Base-by-base conservation (phyloP, 2,113 vertebrate genomes). In the Cheirogaleus medius region DNA sequence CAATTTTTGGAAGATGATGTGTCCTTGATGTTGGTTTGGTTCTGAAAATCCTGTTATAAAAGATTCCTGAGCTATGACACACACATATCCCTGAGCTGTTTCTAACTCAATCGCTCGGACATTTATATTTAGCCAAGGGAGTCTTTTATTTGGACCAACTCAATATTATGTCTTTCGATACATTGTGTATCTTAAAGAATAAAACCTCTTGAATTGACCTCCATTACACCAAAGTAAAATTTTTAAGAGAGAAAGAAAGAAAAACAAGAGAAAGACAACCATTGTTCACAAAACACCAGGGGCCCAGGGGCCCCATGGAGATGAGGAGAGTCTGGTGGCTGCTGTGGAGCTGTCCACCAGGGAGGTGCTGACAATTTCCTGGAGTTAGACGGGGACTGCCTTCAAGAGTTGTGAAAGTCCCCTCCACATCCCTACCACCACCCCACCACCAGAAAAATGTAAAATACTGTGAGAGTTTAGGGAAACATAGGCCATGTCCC, bases 1-100 rank as follows among this genome's bases (percentile, higher is more conserved):
- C 80, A 95, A 97, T 98, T 97, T 90, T 97, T 98, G 89, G 93
- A 94, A 97, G 56, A 96, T 97, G 94, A 97, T 97, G 95, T 97
- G 85, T 95, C 11, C 89, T 96, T 91, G 44, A 85, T 93, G 85
- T 90, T 95, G 68, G 34, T 97, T 97, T 96, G 91, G 66, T 93
- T 93, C 91, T 96, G 73, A 78, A 97, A 97, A 91, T 93, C 17
- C 44, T 96, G 91, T 92, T 94, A 93, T 63, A 95, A 90, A 90
- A 96, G 83, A 98, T 98, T 98, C 96, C 92, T 97, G 91, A 96
- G 68, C n/a, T 74, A 93, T 97, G 95, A 97, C 92, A 97, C 58
- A 89, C 34, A 87, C 37, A 87, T 52, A 84, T 87, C 83, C 69
- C 81, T 69, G 44, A 83, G 56, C 34, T 84, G 29, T 90, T 97